Conservation (phyloP, 2,888 invertebrate species). For the Calephelis perditalis region DNA sequence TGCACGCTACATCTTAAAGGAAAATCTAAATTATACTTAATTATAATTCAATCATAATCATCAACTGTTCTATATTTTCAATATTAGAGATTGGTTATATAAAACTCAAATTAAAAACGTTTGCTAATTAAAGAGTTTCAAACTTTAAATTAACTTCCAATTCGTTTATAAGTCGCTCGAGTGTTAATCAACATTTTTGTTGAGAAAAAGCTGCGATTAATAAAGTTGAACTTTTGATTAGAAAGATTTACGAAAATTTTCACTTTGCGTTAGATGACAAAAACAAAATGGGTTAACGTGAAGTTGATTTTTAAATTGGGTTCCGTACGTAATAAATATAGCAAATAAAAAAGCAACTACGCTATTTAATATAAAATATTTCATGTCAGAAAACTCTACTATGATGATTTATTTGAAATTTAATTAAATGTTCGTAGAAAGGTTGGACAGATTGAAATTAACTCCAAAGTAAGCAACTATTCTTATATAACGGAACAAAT, state of each 20-base stretch:
- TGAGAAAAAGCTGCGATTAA: slow-evolving; percentile 12
- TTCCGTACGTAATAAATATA: neutral
- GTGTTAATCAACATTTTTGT: slow-evolving; percentile 17
- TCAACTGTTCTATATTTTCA: no score
- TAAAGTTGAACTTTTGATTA: slow-evolving; percentile 25
- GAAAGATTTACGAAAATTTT: slow-evolving; percentile 27
- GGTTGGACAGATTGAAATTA: no score
- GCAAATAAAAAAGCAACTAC: no score
- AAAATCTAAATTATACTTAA: no score
- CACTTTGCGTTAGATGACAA: slow-evolving; percentile 5
- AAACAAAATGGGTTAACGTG: neutral
- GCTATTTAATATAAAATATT: no score
- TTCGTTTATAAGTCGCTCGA: slow-evolving; percentile 16
- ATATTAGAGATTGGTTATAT: neutral
- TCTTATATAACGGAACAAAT: no score
- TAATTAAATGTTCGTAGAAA: no score
- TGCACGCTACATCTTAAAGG: no score
- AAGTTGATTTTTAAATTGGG: neutral
- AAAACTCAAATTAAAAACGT: slow-evolving; percentile 11
- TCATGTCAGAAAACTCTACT: no score
- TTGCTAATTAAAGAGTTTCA: slow-evolving; percentile 7
- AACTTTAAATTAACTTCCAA: slow-evolving; percentile 7
- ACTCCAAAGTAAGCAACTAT: no score
- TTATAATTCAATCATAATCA: no score
- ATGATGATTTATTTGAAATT: no score